phyloP scores from a whole-genome alignment of 2,797 vertebrate genomes.

The Chelon labrosus region DNA sequence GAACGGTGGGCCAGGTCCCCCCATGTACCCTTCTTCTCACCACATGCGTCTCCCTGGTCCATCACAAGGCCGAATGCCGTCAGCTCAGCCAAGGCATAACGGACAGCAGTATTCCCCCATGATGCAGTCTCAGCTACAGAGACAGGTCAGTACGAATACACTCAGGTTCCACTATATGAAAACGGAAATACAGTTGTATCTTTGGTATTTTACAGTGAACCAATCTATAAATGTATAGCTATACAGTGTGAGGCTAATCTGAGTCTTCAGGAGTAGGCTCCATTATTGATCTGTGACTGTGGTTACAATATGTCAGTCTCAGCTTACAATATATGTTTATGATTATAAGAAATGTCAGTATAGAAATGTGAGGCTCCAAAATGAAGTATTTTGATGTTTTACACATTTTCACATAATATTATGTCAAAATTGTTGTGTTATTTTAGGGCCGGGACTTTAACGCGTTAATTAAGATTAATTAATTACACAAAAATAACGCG shows the following conservation, averaged over 20 bases:
- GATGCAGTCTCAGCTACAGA: constrained; percentile 98
- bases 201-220: neutral
- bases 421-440: too few relatives aligned
- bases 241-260: constrained; percentile 6
- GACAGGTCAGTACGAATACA: constrained; percentile 90
- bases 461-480: too few relatives aligned
- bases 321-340: too few relatives aligned
- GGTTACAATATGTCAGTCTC: neutral
- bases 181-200: neutral
- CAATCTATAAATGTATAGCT: constrained; percentile 15
- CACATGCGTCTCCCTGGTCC: constrained; percentile 93
- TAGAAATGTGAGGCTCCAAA: neutral
- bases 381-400: too few relatives aligned
- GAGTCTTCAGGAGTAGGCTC: neutral
- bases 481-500: too few relatives aligned
- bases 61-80: constrained; percentile 89
- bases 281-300: too few relatives aligned
- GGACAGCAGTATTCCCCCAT: constrained; percentile 95
- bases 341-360: neutral
- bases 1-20: constrained; percentile 92
- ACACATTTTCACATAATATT: too few relatives aligned
- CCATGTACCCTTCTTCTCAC: constrained; percentile 91
- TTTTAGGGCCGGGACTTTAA: too few relatives aligned
- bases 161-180: neutral
- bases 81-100: constrained; percentile 91